Percentiles rank a stretch among this genome's conserved stretches.
These are phyloP conservation scores for Nomia melanderi DNA, from an alignment of 1,140 invertebrate species.

Conservation along the genomic window DNA sequence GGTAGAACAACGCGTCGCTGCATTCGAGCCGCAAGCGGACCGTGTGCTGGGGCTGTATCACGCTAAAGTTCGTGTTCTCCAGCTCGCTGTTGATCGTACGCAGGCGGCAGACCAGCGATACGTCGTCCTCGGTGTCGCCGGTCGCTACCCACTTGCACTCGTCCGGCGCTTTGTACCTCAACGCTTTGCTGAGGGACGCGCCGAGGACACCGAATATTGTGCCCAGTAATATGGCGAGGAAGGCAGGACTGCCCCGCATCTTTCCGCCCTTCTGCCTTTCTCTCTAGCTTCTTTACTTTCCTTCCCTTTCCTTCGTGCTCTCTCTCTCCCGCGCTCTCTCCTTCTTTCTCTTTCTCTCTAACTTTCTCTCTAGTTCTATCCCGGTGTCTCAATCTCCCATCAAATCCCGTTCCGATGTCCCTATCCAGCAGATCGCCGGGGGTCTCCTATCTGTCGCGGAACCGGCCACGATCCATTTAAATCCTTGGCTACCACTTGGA, in stretches of 20 bases:
- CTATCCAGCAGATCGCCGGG: not conserved
- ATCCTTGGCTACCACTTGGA: slow-evolving; percentile 17
- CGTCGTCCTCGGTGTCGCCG: slow-evolving; percentile 84
- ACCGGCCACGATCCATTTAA: slow-evolving; percentile 63
- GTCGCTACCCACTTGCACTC: slow-evolving; percentile 91
- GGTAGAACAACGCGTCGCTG: slow-evolving; percentile 91
- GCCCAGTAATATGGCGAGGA: slow-evolving; percentile 83
- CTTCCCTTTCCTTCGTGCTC: too few species aligned
- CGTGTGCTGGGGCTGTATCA: slow-evolving; percentile 93
- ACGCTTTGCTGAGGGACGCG: slow-evolving; percentile 86
- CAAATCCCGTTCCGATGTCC: slow-evolving; percentile 40
- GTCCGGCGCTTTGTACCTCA: slow-evolving; percentile 90
- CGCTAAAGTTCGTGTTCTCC: slow-evolving; percentile 94
- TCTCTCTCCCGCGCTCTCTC: slow-evolving; percentile 73
- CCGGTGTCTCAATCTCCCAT: slow-evolving; percentile 53
- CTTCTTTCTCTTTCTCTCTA: not conserved
- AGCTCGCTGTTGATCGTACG: slow-evolving; percentile 93
- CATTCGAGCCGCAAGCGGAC: slow-evolving; percentile 91
- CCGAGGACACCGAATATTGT: slow-evolving; percentile 86
- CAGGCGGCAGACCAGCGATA: slow-evolving; percentile 89
- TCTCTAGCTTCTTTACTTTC: too few species aligned
- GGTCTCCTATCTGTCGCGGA: slow-evolving; percentile 47
- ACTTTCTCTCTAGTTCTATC: too few species aligned
- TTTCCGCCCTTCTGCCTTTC: slow-evolving; percentile 30
- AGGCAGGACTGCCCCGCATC: slow-evolving; percentile 79